Evolutionary conservation across 2,113 vertebrate species (phyloP).

Genomic region (Arvicanthis niloticus): DNA sequence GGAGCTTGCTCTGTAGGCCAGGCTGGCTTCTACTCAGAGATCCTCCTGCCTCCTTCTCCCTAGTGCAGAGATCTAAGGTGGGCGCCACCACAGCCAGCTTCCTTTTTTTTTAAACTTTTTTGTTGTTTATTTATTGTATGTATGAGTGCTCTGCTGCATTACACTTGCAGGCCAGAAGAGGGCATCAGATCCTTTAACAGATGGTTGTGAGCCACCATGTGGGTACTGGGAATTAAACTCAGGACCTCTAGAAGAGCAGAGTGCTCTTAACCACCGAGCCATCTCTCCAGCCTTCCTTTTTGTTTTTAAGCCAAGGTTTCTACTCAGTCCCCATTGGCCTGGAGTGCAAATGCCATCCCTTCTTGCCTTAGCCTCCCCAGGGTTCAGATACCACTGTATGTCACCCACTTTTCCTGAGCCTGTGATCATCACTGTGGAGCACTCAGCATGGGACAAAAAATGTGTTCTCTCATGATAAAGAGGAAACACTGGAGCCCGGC

Average conservation of each 20-base stretch:
- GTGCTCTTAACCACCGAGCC: too few species aligned
- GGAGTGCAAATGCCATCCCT: too few species aligned
- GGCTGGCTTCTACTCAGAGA: background rate
- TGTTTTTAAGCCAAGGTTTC: background rate
- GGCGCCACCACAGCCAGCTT: accelerated
- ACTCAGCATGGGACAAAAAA: accelerated
- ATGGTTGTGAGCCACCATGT: too few species aligned
- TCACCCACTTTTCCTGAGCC: background rate
- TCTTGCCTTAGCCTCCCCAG: background rate
- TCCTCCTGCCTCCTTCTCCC: background rate
- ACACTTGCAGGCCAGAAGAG: too few species aligned
- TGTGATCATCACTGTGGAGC: background rate
- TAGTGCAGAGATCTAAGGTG: too few species aligned
- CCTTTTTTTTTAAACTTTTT: background rate
- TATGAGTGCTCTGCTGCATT: too few species aligned
- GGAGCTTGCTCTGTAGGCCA: background rate
- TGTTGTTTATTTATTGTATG: too few species aligned
- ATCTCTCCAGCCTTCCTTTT: background rate
- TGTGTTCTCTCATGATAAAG: background rate
- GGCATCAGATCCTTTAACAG: too few species aligned
- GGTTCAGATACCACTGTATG: background rate
- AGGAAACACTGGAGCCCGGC: background rate
- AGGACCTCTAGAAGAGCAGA: too few species aligned
- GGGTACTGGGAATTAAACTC: too few species aligned
- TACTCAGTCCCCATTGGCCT: background rate